Conservation (phyloP, 2,888 invertebrate genomes). For the Itoplectis maculator region DNA sequence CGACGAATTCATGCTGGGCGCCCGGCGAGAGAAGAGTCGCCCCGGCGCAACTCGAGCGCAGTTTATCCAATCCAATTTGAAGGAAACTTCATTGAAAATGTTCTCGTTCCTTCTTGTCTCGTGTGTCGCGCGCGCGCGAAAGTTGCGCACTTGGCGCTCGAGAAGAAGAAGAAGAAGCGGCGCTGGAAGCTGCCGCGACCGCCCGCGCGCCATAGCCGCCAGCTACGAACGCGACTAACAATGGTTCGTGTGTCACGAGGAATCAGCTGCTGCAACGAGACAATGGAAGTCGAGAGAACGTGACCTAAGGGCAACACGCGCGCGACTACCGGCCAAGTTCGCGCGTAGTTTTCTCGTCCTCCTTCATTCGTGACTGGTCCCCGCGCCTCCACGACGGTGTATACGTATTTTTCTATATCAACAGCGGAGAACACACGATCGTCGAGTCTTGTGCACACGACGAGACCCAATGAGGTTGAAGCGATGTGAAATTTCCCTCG, state of each 20-base stretch:
- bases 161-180: slow-evolving; percentile 2
- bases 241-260: slow-evolving; percentile 30
- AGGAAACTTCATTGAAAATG: slow-evolving; percentile 42
- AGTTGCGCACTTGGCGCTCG: slow-evolving; percentile 1
- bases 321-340: slow-evolving; percentile 20
- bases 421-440: slow-evolving; percentile 1
- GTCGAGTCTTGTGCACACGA: slow-evolving; percentile 23
- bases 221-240: slow-evolving; percentile 42
- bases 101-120: slow-evolving; percentile 28
- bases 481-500: slow-evolving; percentile 49
- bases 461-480: slow-evolving; percentile 23
- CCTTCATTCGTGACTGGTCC: slow-evolving; percentile 15
- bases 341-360: slow-evolving; percentile 23
- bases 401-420: slow-evolving; percentile 27
- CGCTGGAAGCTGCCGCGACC: too few species aligned
- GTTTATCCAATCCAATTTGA: slow-evolving; percentile 35
- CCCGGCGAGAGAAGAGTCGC: neutral
- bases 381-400: slow-evolving; percentile 11
- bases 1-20: neutral
- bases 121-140: neutral
- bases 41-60: slow-evolving; percentile 7
- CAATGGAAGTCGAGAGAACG: slow-evolving; percentile 24
- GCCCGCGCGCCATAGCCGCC: neutral
- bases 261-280: slow-evolving; percentile 25
- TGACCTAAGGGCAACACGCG: slow-evolving; percentile 33